A percentile compares a stretch with the other conserved stretches of the same genome.
Conservation (phyloP, 23 tunicate genomes). For the Phallusia fumigata region DNA sequence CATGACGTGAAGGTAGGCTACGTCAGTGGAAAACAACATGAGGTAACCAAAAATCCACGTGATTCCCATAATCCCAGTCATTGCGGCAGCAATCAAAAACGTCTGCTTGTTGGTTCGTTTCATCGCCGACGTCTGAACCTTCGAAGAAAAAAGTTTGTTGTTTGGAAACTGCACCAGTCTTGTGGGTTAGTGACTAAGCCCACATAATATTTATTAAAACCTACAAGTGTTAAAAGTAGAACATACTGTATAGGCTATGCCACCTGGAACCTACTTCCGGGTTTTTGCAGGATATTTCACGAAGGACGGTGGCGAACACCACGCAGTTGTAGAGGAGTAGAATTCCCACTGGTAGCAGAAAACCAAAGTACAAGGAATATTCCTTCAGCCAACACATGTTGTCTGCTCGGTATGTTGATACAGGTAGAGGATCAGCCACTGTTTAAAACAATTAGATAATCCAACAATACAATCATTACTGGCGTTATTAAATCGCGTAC, state of each 20-base stretch:
- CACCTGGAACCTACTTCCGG: neutral
- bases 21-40: constrained; percentile 20
- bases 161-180: too few relatives aligned
- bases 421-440: neutral
- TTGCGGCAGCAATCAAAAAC: neutral
- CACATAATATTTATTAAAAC: too few relatives aligned
- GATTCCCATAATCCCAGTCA: constrained; percentile 13
- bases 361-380: constrained; percentile 17
- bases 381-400: constrained; percentile 16
- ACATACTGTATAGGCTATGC: too few relatives aligned
- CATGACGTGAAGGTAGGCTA: constrained; percentile 21
- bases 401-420: constrained; percentile 13
- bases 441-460: neutral
- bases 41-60: constrained; percentile 37
- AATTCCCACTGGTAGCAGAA: constrained; percentile 12
- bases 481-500: neutral
- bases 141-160: neutral
- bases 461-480: neutral
- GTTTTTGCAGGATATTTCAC: constrained; percentile 2
- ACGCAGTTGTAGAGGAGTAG: neutral
- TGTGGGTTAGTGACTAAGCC: too few relatives aligned
- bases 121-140: constrained; percentile 2
- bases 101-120: constrained; percentile 16
- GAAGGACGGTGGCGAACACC: constrained; percentile 3
- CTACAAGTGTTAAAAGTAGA: too few relatives aligned